A percentile compares a stretch with the other conserved stretches of the same genome.
These are phyloP conservation scores for Sarcoramphus papa DNA, from an alignment of 2,797 vertebrate species.

Conservation along the genomic window DNA sequence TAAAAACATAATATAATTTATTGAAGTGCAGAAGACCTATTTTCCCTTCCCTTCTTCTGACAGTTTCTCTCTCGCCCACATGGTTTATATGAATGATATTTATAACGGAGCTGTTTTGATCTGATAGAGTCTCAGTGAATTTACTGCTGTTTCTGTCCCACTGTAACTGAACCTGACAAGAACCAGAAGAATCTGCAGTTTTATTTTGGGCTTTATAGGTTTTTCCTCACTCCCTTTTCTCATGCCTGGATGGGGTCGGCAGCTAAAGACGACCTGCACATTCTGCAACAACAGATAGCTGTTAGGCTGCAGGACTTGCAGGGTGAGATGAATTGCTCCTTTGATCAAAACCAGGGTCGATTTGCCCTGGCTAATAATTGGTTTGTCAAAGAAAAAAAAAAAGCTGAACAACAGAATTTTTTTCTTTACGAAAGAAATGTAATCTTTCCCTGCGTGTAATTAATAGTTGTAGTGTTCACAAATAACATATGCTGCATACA, in stretches of 20 bases:
- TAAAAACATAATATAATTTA: constrained; percentile 20
- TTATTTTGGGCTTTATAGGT: constrained; percentile 51
- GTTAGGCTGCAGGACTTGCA: not conserved
- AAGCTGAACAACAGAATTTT: not conserved
- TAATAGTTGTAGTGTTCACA: not conserved
- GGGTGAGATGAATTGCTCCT: constrained; percentile 6
- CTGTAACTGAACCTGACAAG: constrained; percentile 48
- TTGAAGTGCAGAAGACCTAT: not conserved
- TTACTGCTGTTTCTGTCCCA: constrained; percentile 44
- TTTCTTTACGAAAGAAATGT: not conserved
- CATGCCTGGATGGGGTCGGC: not conserved
- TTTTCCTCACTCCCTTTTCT: constrained; percentile 36
- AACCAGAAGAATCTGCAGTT: constrained; percentile 30
- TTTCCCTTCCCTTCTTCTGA: constrained; percentile 23
- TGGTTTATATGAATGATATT: constrained; percentile 49
- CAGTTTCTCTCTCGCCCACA: not conserved
- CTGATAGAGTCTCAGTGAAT: constrained; percentile 43
- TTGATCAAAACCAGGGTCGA: constrained; percentile 32
- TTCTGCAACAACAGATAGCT: constrained; percentile 6
- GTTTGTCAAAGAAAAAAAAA: not conserved
- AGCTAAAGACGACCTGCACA: not conserved
- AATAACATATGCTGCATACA: not conserved
- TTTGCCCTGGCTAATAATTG: not conserved
- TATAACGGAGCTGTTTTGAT: constrained; percentile 47
- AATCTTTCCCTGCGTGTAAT: not conserved